These are phyloP conservation scores for Streblospio benedicti DNA, from an alignment of 1,140 invertebrate species.

Conservation along the genomic window DNA sequence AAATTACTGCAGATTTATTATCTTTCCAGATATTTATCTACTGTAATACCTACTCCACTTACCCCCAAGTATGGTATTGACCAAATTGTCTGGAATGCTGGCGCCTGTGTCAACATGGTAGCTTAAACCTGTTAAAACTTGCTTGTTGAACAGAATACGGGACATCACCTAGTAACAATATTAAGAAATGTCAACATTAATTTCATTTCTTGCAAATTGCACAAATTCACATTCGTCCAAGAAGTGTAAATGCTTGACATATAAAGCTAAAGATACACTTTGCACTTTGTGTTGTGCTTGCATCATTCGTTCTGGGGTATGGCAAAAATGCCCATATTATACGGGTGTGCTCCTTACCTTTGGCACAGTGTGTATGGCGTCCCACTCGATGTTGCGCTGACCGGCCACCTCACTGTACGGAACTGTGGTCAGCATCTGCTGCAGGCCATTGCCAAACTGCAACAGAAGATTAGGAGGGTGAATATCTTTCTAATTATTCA, in stretches of 20 bases:
- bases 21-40: too few species aligned
- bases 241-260: too few species aligned
- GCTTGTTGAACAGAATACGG: conserved; percentile 68
- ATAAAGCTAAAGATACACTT: too few species aligned
- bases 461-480: background rate
- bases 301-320: too few species aligned
- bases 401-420: conserved; percentile 76
- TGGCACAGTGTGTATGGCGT: conserved; percentile 71
- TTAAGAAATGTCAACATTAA: too few species aligned
- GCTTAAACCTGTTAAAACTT: conserved; percentile 58
- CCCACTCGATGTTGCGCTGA: conserved; percentile 80
- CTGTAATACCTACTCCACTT: too few species aligned
- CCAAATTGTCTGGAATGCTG: conserved; percentile 57
- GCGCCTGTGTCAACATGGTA: conserved; percentile 66
- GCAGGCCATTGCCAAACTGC: conserved; percentile 71
- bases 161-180: conserved; percentile 70
- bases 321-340: too few species aligned
- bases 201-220: too few species aligned
- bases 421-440: conserved; percentile 69
- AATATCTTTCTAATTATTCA: background rate
- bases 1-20: too few species aligned
- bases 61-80: conserved; percentile 56
- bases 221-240: too few species aligned
- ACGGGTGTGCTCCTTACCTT: too few species aligned
- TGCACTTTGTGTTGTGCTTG: too few species aligned